Evolutionary conservation across 2,113 vertebrate genomes (phyloP).

Genomic region (Xiphias gladius): DNA sequence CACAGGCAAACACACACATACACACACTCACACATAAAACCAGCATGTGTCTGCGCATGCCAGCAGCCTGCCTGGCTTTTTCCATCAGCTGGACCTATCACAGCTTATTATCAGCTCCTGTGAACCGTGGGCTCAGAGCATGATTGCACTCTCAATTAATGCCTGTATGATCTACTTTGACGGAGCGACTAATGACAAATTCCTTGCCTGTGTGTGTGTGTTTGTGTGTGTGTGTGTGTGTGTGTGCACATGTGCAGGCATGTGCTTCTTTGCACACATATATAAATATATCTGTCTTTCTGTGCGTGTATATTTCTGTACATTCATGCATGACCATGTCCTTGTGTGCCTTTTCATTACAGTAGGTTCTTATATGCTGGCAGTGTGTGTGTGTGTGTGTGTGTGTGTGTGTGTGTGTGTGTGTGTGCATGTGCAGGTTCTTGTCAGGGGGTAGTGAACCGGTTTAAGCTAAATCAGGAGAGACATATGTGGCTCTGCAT

Average conservation of each 20-base stretch:
- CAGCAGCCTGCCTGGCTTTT: constrained; percentile 60
- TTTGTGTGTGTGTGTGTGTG: background rate
- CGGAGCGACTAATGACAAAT: constrained; percentile 73
- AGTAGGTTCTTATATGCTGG: constrained; percentile 6
- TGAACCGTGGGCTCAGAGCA: constrained; percentile 82
- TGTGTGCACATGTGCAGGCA: background rate
- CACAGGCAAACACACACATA: constrained; percentile 4
- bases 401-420: background rate
- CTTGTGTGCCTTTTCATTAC: constrained; percentile 33
- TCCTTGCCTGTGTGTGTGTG: constrained; percentile 31
- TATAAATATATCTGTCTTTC: background rate
- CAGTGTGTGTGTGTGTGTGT: constrained; percentile 10
- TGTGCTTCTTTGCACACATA: constrained; percentile 3
- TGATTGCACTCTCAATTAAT: constrained; percentile 84
- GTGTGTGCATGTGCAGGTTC: constrained; percentile 11
- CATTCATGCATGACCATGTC: constrained; percentile 21
- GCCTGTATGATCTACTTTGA: constrained; percentile 79
- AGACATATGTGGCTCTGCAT: constrained; percentile 64
- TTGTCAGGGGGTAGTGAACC: constrained; percentile 57
- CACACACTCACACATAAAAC: constrained; percentile 14
- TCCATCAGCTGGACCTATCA: constrained; percentile 82
- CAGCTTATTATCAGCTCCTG: constrained; percentile 84
- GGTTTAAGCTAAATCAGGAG: constrained; percentile 64
- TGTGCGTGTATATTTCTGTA: constrained; percentile 4
- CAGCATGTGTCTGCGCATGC: constrained; percentile 42